phyloP scores from a whole-genome alignment of 2,888 invertebrate genomes.

The Creontiades dilutus region DNA sequence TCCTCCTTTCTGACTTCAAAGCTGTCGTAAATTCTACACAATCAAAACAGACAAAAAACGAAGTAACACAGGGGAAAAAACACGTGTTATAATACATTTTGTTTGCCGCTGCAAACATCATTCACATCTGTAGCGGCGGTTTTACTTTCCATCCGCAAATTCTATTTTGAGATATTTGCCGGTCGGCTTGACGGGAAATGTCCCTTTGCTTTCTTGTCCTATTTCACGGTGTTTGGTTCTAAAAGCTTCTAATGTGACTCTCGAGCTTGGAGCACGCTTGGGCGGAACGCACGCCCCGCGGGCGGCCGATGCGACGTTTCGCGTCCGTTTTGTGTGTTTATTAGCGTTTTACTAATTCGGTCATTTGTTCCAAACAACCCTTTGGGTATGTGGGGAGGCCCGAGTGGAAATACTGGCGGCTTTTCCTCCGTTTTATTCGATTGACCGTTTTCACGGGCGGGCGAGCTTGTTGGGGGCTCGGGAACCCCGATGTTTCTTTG shows the following conservation, averaged over 20 bases:
- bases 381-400: background rate
- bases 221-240: slow-evolving; percentile 62
- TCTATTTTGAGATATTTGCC: slow-evolving; percentile 59
- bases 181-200: slow-evolving; percentile 48
- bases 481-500: slow-evolving; percentile 2
- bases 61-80: too few relatives aligned
- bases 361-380: slow-evolving; percentile 47
- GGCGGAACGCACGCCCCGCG: slow-evolving; percentile 46
- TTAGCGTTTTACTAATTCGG: slow-evolving; percentile 62
- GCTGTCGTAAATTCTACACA: background rate
- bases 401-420: background rate
- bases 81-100: too few relatives aligned
- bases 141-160: slow-evolving; percentile 52
- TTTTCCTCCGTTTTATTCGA: slow-evolving; percentile 34
- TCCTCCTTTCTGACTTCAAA: background rate
- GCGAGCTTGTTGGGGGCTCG: background rate
- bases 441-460: slow-evolving; percentile 31
- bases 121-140: background rate
- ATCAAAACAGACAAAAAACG: background rate
- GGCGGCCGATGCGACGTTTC: background rate
- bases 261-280: slow-evolving; percentile 55
- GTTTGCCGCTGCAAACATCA: background rate
- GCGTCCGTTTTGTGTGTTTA: slow-evolving; percentile 43
- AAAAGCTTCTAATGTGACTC: slow-evolving; percentile 68
- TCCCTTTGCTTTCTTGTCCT: slow-evolving; percentile 62